Evolutionary conservation across 2,888 invertebrate genomes (phyloP).

Genomic region (Polia nebulosa): DNA sequence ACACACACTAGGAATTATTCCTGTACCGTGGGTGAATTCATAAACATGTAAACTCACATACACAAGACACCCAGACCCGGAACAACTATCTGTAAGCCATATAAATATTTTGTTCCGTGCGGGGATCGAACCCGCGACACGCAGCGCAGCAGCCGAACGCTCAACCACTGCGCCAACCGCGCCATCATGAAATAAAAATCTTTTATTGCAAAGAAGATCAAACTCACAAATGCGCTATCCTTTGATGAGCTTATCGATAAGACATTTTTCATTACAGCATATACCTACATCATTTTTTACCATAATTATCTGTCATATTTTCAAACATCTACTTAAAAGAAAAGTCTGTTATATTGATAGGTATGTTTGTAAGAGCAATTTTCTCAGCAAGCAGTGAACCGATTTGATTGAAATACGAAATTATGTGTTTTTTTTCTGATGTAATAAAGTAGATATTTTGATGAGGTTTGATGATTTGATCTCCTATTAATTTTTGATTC

Average conservation of each 20-base stretch:
- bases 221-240: neutral
- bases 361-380: conserved; percentile 48
- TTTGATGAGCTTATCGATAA: neutral
- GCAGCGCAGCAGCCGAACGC: too few relatives aligned
- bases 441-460: conserved; percentile 22
- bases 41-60: too few relatives aligned
- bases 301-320: conserved; percentile 38
- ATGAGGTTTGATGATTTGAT: conserved; percentile 33
- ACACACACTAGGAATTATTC: too few relatives aligned
- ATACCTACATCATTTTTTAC: conserved; percentile 16
- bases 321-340: conserved; percentile 16
- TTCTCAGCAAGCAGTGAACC: conserved; percentile 53
- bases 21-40: too few relatives aligned
- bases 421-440: conserved; percentile 28
- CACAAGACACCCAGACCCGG: too few relatives aligned
- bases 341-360: conserved; percentile 8
- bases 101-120: too few relatives aligned
- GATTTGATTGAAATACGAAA: conserved; percentile 48
- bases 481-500: conserved; percentile 11
- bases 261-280: conserved; percentile 4
- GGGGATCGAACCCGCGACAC: too few relatives aligned
- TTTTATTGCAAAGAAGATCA: neutral
- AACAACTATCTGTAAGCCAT: too few relatives aligned
- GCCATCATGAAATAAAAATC: too few relatives aligned
- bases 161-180: too few relatives aligned